These are phyloP conservation scores for Hylia prasina DNA, from an alignment of 2,113 vertebrate genomes.

Conservation along the genomic window DNA sequence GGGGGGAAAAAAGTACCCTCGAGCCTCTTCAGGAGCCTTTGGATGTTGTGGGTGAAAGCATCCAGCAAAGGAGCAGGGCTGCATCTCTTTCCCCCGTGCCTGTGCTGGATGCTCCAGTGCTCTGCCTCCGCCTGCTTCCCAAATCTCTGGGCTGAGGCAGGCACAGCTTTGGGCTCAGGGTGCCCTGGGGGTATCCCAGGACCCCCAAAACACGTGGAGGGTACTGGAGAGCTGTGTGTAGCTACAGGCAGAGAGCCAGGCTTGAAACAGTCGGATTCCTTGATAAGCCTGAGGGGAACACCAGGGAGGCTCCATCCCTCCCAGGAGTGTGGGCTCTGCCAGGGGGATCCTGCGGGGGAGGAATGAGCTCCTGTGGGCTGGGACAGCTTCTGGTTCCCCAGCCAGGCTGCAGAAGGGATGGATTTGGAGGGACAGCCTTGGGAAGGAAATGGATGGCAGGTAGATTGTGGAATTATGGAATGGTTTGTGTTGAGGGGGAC, in stretches of 20 bases:
- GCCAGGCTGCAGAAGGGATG: not conserved
- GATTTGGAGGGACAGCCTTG: rapidly evolving
- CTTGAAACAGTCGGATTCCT: rapidly evolving
- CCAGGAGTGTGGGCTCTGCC: too few species aligned
- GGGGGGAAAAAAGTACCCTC: rapidly evolving
- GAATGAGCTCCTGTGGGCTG: rapidly evolving
- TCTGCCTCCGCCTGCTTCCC: rapidly evolving
- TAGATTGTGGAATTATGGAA: not conserved
- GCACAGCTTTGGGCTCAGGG: not conserved
- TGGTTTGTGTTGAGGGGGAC: not conserved
- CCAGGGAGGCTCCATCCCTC: too few species aligned
- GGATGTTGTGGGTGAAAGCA: rapidly evolving
- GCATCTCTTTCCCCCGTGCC: not conserved
- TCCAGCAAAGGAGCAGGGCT: not conserved
- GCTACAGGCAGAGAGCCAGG: not conserved
- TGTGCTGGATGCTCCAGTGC: rapidly evolving
- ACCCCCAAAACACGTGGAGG: rapidly evolving
- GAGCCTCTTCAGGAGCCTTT: not conserved
- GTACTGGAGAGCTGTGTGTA: not conserved
- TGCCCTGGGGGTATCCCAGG: not conserved
- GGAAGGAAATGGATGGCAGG: not conserved
- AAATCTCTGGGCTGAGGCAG: not conserved
- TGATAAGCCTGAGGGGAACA: not conserved
- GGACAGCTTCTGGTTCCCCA: not conserved
- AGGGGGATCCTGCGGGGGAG: not conserved